These are phyloP conservation scores for Tauraco hartlaubi DNA, from an alignment of 2,797 vertebrate genomes.

Conservation along the genomic window DNA sequence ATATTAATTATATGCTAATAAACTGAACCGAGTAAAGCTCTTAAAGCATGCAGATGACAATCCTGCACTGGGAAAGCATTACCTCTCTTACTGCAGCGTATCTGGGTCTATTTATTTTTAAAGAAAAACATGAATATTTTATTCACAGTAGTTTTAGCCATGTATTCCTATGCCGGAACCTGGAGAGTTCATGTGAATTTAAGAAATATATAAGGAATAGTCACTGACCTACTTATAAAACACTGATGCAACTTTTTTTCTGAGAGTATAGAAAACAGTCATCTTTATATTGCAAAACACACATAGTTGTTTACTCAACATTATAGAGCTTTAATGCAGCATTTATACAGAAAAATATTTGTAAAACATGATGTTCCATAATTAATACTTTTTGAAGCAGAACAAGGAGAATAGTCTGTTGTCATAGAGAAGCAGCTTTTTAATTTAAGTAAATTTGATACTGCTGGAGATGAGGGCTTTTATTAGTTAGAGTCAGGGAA, in stretches of 20 bases:
- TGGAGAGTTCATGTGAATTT: conserved; percentile 54
- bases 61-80: neutral
- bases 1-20: conserved; percentile 31
- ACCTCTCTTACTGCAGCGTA: conserved; percentile 10
- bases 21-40: neutral
- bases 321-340: neutral
- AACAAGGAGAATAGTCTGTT: conserved; percentile 7
- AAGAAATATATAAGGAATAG: conserved; percentile 42
- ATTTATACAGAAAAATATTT: conserved; percentile 27
- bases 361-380: conserved; percentile 28
- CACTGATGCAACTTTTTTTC: conserved; percentile 20
- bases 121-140: conserved; percentile 74
- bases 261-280: neutral
- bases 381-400: conserved; percentile 43
- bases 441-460: conserved; percentile 31
- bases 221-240: conserved; percentile 70
- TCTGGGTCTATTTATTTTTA: conserved; percentile 71
- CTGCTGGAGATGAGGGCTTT: neutral
- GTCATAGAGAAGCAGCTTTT: conserved; percentile 32
- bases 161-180: conserved; percentile 27
- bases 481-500: conserved; percentile 9
- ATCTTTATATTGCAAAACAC: neutral
- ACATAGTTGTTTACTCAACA: neutral
- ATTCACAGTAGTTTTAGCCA: conserved; percentile 44
- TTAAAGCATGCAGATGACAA: conserved; percentile 19